A percentile compares a stretch with the other conserved stretches of the same genome.
Conservation (phyloP, 2,888 invertebrate species). For the Standfussiana lucernea region DNA sequence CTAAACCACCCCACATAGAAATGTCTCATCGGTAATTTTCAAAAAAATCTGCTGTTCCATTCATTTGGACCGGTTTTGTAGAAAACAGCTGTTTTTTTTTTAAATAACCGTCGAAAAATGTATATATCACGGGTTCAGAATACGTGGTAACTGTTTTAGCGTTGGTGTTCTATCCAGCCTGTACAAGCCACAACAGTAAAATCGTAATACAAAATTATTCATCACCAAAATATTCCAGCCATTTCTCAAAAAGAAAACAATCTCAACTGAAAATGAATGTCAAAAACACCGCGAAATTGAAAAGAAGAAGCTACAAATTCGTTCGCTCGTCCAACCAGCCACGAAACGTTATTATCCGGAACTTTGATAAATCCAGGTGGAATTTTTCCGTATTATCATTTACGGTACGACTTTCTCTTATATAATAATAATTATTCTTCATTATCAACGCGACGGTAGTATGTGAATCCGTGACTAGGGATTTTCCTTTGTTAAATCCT, state of each 20-base stretch:
- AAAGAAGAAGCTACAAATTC: conserved; percentile 40
- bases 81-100: too few relatives aligned
- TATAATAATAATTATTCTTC: conserved; percentile 77
- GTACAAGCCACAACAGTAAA: neutral
- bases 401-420: conserved; percentile 69
- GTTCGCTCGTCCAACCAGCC: conserved; percentile 45
- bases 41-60: too few relatives aligned
- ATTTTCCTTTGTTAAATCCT: conserved; percentile 73
- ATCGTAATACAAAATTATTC: conserved; percentile 1
- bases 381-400: conserved; percentile 66
- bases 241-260: conserved; percentile 23
- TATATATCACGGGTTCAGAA: too few relatives aligned
- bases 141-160: too few relatives aligned
- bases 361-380: conserved; percentile 55
- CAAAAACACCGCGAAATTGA: conserved; percentile 38
- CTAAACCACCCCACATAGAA: too few relatives aligned
- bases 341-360: conserved; percentile 58
- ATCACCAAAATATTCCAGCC: conserved; percentile 7
- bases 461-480: conserved; percentile 70
- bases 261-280: conserved; percentile 24
- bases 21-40: too few relatives aligned
- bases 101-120: too few relatives aligned
- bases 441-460: conserved; percentile 73
- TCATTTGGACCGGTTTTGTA: too few relatives aligned
- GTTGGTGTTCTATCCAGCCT: too few relatives aligned